phyloP scores from a whole-genome alignment of 2,797 vertebrate genomes.

The Brotula barbata region DNA sequence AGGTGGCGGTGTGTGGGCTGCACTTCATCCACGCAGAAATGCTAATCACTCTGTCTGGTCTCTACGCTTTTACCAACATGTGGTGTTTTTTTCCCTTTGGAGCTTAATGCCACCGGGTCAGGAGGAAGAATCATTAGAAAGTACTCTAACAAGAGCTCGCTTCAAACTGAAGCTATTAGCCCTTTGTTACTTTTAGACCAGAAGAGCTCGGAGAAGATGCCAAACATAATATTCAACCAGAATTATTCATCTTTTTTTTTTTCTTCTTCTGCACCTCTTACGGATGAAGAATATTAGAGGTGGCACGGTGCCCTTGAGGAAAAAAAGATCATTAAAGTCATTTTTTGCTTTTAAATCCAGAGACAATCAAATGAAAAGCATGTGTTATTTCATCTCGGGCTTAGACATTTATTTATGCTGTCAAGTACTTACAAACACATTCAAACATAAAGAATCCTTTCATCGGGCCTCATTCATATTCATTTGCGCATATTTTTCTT shows the following conservation, averaged over 20 bases:
- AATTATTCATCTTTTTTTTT: slow-evolving; percentile 28
- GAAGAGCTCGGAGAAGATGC: slow-evolving; percentile 26
- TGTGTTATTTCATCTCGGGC: slow-evolving; percentile 43
- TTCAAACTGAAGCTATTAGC: slow-evolving; percentile 67
- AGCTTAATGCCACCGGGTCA: slow-evolving; percentile 57
- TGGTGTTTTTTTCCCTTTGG: slow-evolving; percentile 46
- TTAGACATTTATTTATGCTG: slow-evolving; percentile 23
- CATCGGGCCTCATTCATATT: not conserved
- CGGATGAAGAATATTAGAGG: too few relatives aligned
- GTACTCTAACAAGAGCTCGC: slow-evolving; percentile 44
- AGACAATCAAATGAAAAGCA: slow-evolving; percentile 24
- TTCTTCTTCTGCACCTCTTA: slow-evolving; percentile 18
- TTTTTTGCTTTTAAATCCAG: slow-evolving; percentile 37
- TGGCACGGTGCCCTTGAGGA: slow-evolving; percentile 21
- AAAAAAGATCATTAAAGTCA: slow-evolving; percentile 49
- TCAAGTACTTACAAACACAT: slow-evolving; percentile 16
- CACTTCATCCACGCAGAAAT: slow-evolving; percentile 60
- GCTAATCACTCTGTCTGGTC: slow-evolving; percentile 67
- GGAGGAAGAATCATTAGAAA: slow-evolving; percentile 67
- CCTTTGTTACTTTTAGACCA: slow-evolving; percentile 55
- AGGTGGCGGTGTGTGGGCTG: slow-evolving; percentile 50
- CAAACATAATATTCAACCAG: slow-evolving; percentile 25
- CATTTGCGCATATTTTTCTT: too few relatives aligned
- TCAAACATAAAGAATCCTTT: slow-evolving; percentile 21
- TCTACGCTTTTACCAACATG: slow-evolving; percentile 63